phyloP scores from a whole-genome alignment of 2,113 vertebrate species.

The Uria lomvia region DNA sequence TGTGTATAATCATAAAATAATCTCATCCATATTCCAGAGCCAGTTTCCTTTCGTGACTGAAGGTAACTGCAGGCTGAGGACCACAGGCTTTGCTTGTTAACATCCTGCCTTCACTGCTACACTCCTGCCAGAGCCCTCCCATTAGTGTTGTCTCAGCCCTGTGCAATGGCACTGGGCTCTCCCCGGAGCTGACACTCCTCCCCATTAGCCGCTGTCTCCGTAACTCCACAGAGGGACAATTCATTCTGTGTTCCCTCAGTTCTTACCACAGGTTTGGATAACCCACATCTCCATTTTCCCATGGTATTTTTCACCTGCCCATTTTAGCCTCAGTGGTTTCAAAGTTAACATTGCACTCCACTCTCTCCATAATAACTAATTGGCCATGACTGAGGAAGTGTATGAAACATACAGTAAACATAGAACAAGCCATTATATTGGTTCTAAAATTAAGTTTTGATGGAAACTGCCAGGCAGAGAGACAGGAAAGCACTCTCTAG shows the following conservation, averaged over 20 bases:
- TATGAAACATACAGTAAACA: not conserved
- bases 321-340: not conserved
- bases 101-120: not conserved
- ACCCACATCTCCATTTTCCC: not conserved
- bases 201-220: not conserved
- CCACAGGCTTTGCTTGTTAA: not conserved
- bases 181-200: not conserved
- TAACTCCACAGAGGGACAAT: rapidly evolving
- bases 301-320: not conserved
- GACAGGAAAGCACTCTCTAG: constrained; percentile 7
- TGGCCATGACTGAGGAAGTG: not conserved
- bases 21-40: constrained; percentile 20
- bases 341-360: not conserved
- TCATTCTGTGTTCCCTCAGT: not conserved
- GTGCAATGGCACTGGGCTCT: rapidly evolving
- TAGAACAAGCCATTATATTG: not conserved
- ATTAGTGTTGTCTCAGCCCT: not conserved
- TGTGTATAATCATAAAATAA: not conserved
- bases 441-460: constrained; percentile 19
- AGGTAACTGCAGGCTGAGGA: not conserved
- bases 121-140: not conserved
- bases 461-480: not conserved
- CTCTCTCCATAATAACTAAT: not conserved
- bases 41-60: not conserved
- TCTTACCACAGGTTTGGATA: not conserved